Conservation (phyloP, 1,140 invertebrate genomes). For the Orussus abietinus region DNA sequence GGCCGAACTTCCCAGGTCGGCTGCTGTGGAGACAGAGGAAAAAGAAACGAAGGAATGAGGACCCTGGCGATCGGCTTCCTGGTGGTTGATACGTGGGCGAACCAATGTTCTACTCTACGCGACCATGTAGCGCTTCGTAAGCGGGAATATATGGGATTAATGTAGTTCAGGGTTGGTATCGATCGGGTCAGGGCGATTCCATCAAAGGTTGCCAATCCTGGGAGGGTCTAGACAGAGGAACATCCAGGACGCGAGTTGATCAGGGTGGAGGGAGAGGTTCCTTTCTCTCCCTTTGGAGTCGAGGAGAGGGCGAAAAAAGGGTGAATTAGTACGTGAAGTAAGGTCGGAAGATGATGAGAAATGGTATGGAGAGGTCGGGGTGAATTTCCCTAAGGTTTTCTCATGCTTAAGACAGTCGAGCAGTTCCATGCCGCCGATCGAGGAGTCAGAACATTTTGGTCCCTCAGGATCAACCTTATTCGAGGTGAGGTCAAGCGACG, state of each 20-base stretch:
- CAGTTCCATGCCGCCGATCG: constrained; percentile 30
- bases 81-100: constrained; percentile 31
- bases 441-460: constrained; percentile 31
- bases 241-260: too few species aligned
- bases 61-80: constrained; percentile 8
- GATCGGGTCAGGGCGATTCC: too few species aligned
- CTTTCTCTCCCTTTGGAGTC: too few species aligned
- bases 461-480: constrained; percentile 31
- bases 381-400: constrained; percentile 26
- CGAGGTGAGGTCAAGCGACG: constrained; percentile 11
- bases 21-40: constrained; percentile 54
- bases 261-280: too few species aligned
- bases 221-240: too few species aligned
- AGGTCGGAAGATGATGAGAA: not conserved
- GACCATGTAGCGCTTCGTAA: constrained; percentile 20
- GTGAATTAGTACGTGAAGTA: not conserved
- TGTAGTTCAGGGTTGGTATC: too few species aligned
- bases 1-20: constrained; percentile 73
- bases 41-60: constrained; percentile 16
- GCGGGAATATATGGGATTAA: not conserved
- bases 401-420: constrained; percentile 40
- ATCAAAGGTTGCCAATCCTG: too few species aligned
- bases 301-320: too few species aligned
- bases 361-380: not conserved
- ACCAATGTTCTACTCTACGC: constrained; percentile 45